Evolutionary conservation across 1,140 invertebrate genomes (phyloP).

Genomic region (Dendroctonus ponderosae): DNA sequence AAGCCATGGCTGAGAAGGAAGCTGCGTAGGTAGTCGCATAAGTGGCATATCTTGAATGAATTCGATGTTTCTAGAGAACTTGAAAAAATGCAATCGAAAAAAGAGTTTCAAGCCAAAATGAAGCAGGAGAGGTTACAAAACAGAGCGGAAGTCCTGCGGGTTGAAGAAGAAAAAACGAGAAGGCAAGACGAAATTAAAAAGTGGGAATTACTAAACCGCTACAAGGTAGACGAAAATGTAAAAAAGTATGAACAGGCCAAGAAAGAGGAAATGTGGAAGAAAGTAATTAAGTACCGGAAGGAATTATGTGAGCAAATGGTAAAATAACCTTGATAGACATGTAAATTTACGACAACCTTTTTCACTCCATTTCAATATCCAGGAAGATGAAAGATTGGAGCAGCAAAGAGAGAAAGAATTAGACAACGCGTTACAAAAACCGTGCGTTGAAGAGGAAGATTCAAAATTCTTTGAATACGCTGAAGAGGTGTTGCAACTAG

Average conservation of each 20-base stretch:
- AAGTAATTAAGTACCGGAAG: conserved; percentile 47
- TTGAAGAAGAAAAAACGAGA: conserved; percentile 20
- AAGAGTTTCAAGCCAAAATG: conserved; percentile 31
- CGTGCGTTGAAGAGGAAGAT: conserved; percentile 36
- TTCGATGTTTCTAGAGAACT: conserved; percentile 26
- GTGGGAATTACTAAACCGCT: conserved; percentile 43
- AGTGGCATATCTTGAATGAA: not conserved
- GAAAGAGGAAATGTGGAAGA: conserved; percentile 42
- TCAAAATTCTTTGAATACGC: conserved; percentile 48
- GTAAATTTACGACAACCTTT: not conserved
- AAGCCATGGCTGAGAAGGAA: conserved; percentile 36
- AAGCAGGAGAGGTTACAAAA: conserved; percentile 32
- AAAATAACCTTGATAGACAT: not conserved
- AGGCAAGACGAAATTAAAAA: conserved; percentile 39
- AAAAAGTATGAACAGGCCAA: conserved; percentile 48
- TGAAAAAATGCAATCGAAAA: conserved; percentile 29
- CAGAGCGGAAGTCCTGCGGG: conserved; percentile 27
- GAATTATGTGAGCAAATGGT: conserved; percentile 51
- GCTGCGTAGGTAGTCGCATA: conserved; percentile 28
- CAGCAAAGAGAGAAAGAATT: conserved; percentile 45
- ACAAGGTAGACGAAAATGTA: conserved; percentile 45
- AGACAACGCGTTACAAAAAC: conserved; percentile 11
- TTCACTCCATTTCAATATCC: not conserved
- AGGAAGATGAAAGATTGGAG: conserved; percentile 49
- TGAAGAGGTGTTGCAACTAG: conserved; percentile 43